Percentiles rank a stretch among this genome's conserved stretches.
These are phyloP conservation scores for Corythornis vintsioides DNA, from an alignment of 2,113 vertebrate species.

Conservation along the genomic window DNA sequence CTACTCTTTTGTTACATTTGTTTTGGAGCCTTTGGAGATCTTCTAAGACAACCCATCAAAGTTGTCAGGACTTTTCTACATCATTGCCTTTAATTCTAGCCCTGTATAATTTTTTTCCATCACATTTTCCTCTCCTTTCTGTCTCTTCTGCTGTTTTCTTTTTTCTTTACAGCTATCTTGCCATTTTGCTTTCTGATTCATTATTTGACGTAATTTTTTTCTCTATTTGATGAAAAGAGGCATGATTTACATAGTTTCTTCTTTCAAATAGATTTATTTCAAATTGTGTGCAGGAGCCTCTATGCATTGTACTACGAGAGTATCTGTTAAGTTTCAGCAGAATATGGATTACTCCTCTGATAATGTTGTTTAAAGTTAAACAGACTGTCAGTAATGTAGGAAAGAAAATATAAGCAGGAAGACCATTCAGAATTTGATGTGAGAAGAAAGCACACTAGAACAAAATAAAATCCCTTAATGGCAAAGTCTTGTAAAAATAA, in stretches of 20 bases:
- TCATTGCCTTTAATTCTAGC: conserved; percentile 39
- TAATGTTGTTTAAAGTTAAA: not conserved
- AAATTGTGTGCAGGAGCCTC: not conserved
- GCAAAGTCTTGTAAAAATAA: not conserved
- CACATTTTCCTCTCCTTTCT: not conserved
- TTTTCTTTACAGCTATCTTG: not conserved
- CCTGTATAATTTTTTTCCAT: conserved; percentile 23
- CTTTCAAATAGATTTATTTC: not conserved
- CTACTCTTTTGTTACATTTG: conserved; percentile 11
- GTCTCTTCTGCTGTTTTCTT: not conserved
- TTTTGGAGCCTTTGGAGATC: not conserved
- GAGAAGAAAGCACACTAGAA: not conserved
- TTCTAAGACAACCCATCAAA: conserved; percentile 16
- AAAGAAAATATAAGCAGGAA: not conserved
- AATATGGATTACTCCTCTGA: not conserved
- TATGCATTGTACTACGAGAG: not conserved
- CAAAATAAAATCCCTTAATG: not conserved
- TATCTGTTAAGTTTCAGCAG: not conserved
- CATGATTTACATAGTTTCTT: not conserved
- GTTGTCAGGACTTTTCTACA: conserved; percentile 53
- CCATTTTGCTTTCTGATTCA: conserved; percentile 6
- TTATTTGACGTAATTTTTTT: not conserved
- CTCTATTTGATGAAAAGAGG: not conserved
- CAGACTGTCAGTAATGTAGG: not conserved
- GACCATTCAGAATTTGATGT: not conserved